Evolutionary conservation across 1,140 invertebrate species (phyloP), one percentile per base, ranked within the genome.

Genomic region (Brachionus sp.): DNA sequence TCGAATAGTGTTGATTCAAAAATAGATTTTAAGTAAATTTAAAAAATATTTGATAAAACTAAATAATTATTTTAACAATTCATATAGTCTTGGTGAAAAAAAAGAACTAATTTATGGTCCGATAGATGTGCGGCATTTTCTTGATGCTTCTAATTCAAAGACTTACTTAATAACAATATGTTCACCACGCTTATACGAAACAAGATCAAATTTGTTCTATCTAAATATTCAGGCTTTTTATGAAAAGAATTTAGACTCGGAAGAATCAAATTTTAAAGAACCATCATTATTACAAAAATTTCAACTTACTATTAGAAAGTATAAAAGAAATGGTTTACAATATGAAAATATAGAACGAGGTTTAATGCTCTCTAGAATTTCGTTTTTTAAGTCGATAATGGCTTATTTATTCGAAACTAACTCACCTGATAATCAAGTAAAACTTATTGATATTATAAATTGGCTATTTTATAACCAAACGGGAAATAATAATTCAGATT

Each of bases 11-110:
- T 83, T n/a, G 84, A 84, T 25, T 73, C 82, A 2, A 37, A 16
- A 13, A 80, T 85, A 35, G 82, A 85, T 66, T 85, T 85, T 39
- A 84, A 70, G 42, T 84, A 44, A 53, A 5, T 3, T 13, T 10
- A 50, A 62, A 66, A 12, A 9, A 16, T 62, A 23, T 44, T 44
- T 73, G 9, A 33, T n/a, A n/a, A 29, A 9, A 37, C 1, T 37
- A 35, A 35, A 37, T 37, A 23, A 13, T 73, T 42, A 7, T 4
- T 73, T 70, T 70, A 5, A 0, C n/a, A 19, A 13, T 46, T 75
- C 3, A 29, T 29, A 29, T 29, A 75, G 70, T 33, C 25, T 75
- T 2, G 44, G 44, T 10, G 44, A 75, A 12, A 75, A 75, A 46
- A 42, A 75, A 23, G 70, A 75, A 16, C 42, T 84, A 42, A 35